Percentiles rank a stretch among this genome's conserved stretches.
Evolutionary conservation across 1,140 invertebrate species (phyloP).

Genomic region (Plectus sambesii): DNA sequence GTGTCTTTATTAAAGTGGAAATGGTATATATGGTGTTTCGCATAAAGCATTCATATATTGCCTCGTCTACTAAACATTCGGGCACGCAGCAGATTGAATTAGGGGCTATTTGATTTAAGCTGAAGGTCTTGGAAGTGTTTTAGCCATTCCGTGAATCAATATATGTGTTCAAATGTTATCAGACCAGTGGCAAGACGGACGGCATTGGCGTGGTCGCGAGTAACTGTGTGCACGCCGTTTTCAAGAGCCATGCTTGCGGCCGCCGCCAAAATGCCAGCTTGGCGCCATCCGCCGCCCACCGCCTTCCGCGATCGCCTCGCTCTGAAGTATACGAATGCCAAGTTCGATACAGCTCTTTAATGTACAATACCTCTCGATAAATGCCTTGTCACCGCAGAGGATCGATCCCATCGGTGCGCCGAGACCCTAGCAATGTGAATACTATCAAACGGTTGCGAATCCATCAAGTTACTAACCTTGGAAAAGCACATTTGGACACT

Average conservation of each 20-base stretch:
- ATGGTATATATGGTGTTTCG: no score
- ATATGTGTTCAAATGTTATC: no score
- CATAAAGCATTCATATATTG: no score
- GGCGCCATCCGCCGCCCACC: conserved; percentile 80
- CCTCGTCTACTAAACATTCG: no score
- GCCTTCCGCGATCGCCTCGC: conserved; percentile 66
- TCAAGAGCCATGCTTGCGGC: conserved; percentile 70
- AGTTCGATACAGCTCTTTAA: not conserved
- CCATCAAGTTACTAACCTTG: conserved; percentile 39
- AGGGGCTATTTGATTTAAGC: no score
- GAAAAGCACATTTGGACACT: conserved; percentile 56
- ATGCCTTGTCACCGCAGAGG: conserved; percentile 63
- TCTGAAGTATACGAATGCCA: conserved; percentile 48
- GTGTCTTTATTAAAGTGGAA: no score
- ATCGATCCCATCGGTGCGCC: conserved; percentile 76
- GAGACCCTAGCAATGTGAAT: conserved; percentile 56
- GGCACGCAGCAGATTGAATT: no score
- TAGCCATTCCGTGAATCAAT: no score
- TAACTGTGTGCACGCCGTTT: conserved; percentile 58
- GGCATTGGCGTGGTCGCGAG: conserved; percentile 63
- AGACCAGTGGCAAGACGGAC: conserved; percentile 59
- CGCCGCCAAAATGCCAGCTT: conserved; percentile 73
- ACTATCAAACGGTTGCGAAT: conserved; percentile 3
- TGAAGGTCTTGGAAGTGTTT: no score
- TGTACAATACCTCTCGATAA: conserved; percentile 61